Evolutionary conservation across 2,113 vertebrate genomes (phyloP).

Genomic region (Paralichthys olivaceus): DNA sequence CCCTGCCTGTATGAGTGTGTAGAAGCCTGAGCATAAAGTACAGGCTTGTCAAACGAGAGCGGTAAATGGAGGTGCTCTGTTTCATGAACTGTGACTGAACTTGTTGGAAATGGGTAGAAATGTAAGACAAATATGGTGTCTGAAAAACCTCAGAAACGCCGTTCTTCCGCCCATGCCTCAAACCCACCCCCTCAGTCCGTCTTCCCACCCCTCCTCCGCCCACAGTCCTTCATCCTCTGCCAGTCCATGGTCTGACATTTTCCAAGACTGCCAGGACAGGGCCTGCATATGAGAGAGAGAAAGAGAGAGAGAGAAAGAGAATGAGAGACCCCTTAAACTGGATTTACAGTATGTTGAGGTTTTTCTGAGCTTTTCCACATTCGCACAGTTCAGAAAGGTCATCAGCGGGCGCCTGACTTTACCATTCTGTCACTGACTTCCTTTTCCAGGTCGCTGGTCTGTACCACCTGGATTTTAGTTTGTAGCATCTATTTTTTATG

Average conservation of each 20-base stretch:
- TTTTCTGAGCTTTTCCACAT: conserved; percentile 45
- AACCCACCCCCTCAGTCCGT: background rate
- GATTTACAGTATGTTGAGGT: conserved; percentile 50
- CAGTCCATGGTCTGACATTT: conserved; percentile 73
- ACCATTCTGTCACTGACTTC: background rate
- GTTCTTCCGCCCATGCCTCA: conserved; percentile 51
- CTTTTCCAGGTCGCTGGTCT: background rate
- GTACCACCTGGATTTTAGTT: too few species aligned
- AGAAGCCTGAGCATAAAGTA: conserved; percentile 28
- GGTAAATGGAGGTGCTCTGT: conserved; percentile 66
- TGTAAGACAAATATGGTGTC: conserved; percentile 72
- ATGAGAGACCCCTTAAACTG: conserved; percentile 39
- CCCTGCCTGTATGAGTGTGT: background rate
- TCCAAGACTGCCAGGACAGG: conserved; percentile 60
- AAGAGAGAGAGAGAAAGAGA: background rate
- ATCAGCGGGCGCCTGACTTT: conserved; percentile 38
- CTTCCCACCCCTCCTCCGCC: conserved; percentile 28
- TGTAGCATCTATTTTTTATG: background rate
- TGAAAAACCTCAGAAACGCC: conserved; percentile 65
- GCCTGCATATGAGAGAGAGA: conserved; percentile 45
- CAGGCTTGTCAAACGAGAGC: conserved; percentile 38
- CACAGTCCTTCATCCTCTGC: conserved; percentile 74
- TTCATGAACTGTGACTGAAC: conserved; percentile 78
- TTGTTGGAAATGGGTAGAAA: conserved; percentile 70
- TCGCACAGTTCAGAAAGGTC: conserved; percentile 46